Evolutionary conservation across 2,113 vertebrate genomes (phyloP), one percentile per base, ranked within the genome.

Genomic region (Lichenostomus cassidix): DNA sequence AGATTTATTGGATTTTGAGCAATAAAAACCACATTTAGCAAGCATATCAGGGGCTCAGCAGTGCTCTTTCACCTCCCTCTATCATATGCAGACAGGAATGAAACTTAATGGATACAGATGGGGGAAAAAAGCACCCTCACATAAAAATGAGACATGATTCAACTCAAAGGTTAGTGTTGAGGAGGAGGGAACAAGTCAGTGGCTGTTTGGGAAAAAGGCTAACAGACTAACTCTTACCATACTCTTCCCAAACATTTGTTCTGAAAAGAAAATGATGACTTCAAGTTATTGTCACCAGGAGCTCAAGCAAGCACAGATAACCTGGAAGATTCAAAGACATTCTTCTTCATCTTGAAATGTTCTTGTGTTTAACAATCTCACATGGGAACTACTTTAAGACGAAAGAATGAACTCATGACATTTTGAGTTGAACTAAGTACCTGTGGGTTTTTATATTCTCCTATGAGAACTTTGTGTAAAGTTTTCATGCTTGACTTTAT

Each of bases 11-110:
- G 65, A 73, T 95, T 89, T 92, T 76, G 67, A 91, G 84, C 90
- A 89, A 94, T 95, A 89, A 94, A 95, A 92, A 59, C 6, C 62
- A 85, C 87, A 91, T 90, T 96, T 87, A 92, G 84, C 75, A 95
- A 85, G 74, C 21, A 53, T 70, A 63, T 64, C 49, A 73, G 70
- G 55, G 87, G 70, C 59, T 94, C 58, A 73, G 91, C 75, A 83
- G 58, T 91, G 87, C 78, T 89, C 83, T 90, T 89, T 95, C 59
- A 89, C 87, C 77, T 77, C 83, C 33, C 63, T 89, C 83, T 64
- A 41, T 89, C 28, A 3, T 76, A 83, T 42, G 37, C 63, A 92
- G 75, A 31, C 74, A 91, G 42, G 33, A 94, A 33, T 69, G n/a
- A 92, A 96, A 83, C 59, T 80, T 92, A 95, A 94, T 90, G 67